phyloP scores from a whole-genome alignment of 2,888 invertebrate genomes.

The Lottia gigantea region DNA sequence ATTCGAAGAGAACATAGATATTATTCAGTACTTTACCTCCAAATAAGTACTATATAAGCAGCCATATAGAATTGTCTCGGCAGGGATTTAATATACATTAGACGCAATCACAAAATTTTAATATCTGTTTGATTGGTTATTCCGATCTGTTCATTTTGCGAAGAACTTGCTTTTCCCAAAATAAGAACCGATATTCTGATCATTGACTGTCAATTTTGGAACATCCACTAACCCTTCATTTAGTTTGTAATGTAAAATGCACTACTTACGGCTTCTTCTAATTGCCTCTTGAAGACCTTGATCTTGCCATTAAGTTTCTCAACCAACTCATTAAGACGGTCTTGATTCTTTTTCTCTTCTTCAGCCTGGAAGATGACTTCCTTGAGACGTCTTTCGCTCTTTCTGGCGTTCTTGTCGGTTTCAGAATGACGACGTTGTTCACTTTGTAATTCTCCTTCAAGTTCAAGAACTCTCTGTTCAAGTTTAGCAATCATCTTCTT shows the following conservation, averaged over 20 bases:
- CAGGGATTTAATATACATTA: too few relatives aligned
- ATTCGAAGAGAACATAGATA: too few relatives aligned
- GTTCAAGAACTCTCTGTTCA: conserved; percentile 41
- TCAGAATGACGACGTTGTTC: conserved; percentile 98
- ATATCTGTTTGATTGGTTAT: too few relatives aligned
- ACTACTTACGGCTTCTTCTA: conserved; percentile 86
- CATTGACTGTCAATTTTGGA: too few relatives aligned
- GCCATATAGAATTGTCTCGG: too few relatives aligned
- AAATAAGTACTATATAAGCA: too few relatives aligned
- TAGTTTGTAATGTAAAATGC: neutral
- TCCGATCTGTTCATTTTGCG: too few relatives aligned
- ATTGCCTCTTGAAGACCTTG: conserved; percentile 99
- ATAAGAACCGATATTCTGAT: too few relatives aligned
- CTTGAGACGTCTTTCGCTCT: conserved; percentile 93
- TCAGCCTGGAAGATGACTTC: conserved; percentile 82
- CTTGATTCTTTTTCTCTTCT: conserved; percentile 99
- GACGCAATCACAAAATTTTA: too few relatives aligned
- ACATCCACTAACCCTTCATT: too few relatives aligned
- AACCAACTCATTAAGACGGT: conserved; percentile 97
- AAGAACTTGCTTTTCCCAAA: too few relatives aligned
- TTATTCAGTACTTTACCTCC: too few relatives aligned
- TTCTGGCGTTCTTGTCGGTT: conserved; percentile 96
- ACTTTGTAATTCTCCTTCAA: conserved; percentile 85
- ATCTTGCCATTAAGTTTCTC: conserved; percentile 97
- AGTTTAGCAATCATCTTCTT: neutral